These are phyloP conservation scores for Macroglossus sobrinus DNA, from an alignment of 2,113 vertebrate genomes.

Conservation along the genomic window DNA sequence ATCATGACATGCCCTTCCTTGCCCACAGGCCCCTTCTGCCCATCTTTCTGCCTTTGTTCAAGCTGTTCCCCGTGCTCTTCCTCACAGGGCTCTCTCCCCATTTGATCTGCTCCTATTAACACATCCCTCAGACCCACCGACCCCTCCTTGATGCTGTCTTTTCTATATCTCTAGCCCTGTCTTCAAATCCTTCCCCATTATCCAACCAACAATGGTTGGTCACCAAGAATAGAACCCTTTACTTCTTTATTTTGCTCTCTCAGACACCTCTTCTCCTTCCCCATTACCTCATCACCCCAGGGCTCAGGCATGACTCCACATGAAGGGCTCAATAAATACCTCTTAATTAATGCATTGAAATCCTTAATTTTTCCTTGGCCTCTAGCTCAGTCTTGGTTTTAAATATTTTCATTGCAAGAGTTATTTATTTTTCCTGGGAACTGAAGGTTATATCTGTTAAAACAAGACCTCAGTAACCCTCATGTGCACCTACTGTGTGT, in stretches of 20 bases:
- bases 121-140: background rate
- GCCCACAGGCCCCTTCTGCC: background rate
- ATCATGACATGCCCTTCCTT: background rate
- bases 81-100: background rate
- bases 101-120: background rate
- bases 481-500: background rate
- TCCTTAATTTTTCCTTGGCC: background rate
- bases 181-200: background rate
- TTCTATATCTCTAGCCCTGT: background rate
- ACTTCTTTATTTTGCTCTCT: background rate
- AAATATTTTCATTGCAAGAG: background rate
- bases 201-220: fast-evolving
- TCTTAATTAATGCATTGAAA: background rate
- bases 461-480: background rate
- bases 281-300: background rate
- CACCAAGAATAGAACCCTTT: background rate
- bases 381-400: background rate
- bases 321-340: background rate
- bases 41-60: background rate
- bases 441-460: background rate
- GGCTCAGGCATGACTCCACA: background rate
- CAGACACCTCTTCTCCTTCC: background rate
- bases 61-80: background rate
- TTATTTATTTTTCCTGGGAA: background rate
- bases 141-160: background rate